Evolutionary conservation across 2,888 invertebrate genomes (phyloP).

Genomic region (Calliscelio sp.): DNA sequence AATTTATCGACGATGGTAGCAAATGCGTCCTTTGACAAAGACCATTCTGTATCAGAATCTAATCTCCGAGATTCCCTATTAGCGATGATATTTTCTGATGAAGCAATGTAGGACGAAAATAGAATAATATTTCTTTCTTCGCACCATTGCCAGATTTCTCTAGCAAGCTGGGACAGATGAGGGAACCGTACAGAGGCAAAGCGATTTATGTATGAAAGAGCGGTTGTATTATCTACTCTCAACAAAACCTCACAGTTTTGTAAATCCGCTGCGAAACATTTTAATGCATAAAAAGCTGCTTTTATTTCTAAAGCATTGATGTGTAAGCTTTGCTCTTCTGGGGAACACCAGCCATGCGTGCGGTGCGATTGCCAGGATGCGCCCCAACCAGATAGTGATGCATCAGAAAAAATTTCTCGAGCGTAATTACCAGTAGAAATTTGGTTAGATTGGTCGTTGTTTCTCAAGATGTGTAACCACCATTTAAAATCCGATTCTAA

Average conservation of each 20-base stretch:
- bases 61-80: conserved; percentile 40
- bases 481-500: neutral
- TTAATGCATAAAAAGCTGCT: neutral
- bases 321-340: neutral
- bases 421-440: neutral
- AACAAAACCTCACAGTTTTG: conserved; percentile 42
- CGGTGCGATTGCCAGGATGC: neutral
- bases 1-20: neutral
- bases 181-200: conserved; percentile 7
- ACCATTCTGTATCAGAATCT: conserved; percentile 45
- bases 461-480: neutral
- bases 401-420: neutral
- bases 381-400: conserved; percentile 5
- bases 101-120: conserved; percentile 42
- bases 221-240: conserved; percentile 49
- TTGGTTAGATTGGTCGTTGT: neutral
- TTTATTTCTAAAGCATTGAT: neutral
- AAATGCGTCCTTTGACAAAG: conserved; percentile 3
- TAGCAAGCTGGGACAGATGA: neutral
- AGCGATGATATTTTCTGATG: conserved; percentile 31
- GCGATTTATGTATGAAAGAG: conserved; percentile 7
- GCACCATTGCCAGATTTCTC: conserved; percentile 56
- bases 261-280: neutral
- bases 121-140: conserved; percentile 31
- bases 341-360: neutral